phyloP scores from a whole-genome alignment of 1,140 invertebrate genomes.

The Atta colombica region DNA sequence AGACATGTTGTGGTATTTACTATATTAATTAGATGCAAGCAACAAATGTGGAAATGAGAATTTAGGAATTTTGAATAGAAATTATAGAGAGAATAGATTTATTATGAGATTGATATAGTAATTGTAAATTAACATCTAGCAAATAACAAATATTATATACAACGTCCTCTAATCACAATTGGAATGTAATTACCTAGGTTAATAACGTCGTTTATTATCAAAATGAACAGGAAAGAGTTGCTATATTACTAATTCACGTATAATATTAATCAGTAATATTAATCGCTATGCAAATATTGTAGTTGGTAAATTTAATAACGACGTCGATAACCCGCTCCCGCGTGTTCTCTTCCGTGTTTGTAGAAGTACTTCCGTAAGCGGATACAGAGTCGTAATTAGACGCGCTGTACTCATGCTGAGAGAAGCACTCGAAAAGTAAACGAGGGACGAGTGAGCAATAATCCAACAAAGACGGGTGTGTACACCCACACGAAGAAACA shows the following conservation, averaged over 20 bases:
- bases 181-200: slow-evolving; percentile 30
- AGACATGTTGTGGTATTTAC: background rate
- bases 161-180: slow-evolving; percentile 12
- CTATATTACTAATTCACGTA: slow-evolving; percentile 51
- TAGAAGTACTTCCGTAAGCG: slow-evolving; percentile 59
- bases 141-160: slow-evolving; percentile 28
- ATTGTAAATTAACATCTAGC: background rate
- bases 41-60: background rate
- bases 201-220: slow-evolving; percentile 33
- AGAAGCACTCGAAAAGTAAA: slow-evolving; percentile 62
- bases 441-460: slow-evolving; percentile 62
- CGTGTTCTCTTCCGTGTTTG: slow-evolving; percentile 42
- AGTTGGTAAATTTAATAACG: slow-evolving; percentile 61
- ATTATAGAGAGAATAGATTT: slow-evolving; percentile 2
- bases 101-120: background rate
- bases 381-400: slow-evolving; percentile 64
- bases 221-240: slow-evolving; percentile 26
- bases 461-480: slow-evolving; percentile 44
- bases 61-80: background rate
- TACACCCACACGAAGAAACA: background rate
- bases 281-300: slow-evolving; percentile 58
- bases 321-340: slow-evolving; percentile 44
- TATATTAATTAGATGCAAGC: background rate
- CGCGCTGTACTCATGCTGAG: slow-evolving; percentile 37
- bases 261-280: slow-evolving; percentile 59